phyloP scores from a whole-genome alignment of 1,140 invertebrate species.

The Ooceraea biroi region DNA sequence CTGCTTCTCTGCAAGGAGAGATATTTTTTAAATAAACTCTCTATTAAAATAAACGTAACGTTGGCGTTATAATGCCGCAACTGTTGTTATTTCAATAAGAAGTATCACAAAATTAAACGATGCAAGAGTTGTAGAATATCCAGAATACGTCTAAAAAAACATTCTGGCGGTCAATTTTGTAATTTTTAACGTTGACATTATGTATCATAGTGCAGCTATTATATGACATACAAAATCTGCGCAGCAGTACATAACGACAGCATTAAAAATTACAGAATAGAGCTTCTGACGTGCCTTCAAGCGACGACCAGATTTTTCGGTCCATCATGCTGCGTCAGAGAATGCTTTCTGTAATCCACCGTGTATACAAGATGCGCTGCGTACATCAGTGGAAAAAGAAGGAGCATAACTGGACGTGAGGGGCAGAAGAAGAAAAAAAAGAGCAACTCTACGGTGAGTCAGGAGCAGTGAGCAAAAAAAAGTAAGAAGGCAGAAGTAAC shows the following conservation, averaged over 20 bases:
- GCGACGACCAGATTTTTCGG: background rate
- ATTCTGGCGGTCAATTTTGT: too few species aligned
- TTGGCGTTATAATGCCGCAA: too few species aligned
- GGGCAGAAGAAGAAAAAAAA: constrained; percentile 71
- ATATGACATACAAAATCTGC: background rate
- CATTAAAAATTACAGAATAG: background rate
- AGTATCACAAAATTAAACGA: background rate
- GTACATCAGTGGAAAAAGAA: constrained; percentile 49
- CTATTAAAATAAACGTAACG: too few species aligned
- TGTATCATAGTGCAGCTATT: background rate
- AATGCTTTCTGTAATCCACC: background rate
- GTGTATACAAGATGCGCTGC: constrained; percentile 31
- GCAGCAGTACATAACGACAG: background rate
- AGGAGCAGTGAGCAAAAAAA: constrained; percentile 59
- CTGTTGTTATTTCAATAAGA: too few species aligned
- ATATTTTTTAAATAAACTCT: too few species aligned
- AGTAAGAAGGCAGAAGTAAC: constrained; percentile 66
- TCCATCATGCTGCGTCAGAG: background rate
- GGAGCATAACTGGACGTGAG: constrained; percentile 54
- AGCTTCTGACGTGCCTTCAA: background rate
- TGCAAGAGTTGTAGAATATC: background rate
- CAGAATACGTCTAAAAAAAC: too few species aligned
- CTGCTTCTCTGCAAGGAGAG: too few species aligned
- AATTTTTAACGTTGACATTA: too few species aligned
- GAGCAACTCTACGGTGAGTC: constrained; percentile 72